Evolutionary conservation across 2,888 invertebrate species (phyloP).

Genomic region (Pyrocoelia pectoralis): DNA sequence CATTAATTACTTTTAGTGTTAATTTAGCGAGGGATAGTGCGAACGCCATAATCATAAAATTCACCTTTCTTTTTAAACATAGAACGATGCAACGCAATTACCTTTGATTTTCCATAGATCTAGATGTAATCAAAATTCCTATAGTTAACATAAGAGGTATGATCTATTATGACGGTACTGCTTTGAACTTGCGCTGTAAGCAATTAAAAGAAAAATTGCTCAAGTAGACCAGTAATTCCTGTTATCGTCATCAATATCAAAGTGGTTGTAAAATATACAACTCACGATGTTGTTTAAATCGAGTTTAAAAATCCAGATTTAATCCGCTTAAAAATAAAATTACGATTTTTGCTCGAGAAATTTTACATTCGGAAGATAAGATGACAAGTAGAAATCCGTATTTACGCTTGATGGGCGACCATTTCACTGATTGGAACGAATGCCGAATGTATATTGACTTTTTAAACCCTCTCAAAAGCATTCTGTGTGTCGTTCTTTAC

Average conservation of each 20-base stretch:
- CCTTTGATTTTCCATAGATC: neutral
- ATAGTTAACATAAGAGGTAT: conserved; percentile 1
- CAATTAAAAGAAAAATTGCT: conserved; percentile 23
- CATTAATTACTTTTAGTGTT: neutral
- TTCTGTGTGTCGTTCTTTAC: neutral
- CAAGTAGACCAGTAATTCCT: conserved; percentile 29
- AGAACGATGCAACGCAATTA: too few species aligned
- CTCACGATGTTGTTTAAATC: conserved; percentile 6
- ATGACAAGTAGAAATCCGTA: conserved; percentile 22
- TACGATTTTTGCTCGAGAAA: neutral
- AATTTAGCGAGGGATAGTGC: neutral
- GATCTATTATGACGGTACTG: conserved; percentile 18
- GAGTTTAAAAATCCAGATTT: conserved; percentile 1
- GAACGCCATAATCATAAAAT: too few species aligned
- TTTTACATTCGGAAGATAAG: conserved; percentile 22
- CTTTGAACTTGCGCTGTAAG: conserved; percentile 25
- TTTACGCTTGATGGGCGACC: conserved; percentile 16
- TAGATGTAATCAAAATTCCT: neutral
- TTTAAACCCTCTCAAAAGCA: conserved; percentile 3
- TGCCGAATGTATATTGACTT: conserved; percentile 22
- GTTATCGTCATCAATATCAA: conserved; percentile 22
- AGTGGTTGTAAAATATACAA: conserved; percentile 17
- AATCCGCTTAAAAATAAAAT: neutral
- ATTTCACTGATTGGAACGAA: conserved; percentile 20
- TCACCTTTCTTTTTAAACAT: too few species aligned